These are phyloP conservation scores for Tribolium freemani DNA, from an alignment of 2,888 invertebrate species.

Conservation along the genomic window DNA sequence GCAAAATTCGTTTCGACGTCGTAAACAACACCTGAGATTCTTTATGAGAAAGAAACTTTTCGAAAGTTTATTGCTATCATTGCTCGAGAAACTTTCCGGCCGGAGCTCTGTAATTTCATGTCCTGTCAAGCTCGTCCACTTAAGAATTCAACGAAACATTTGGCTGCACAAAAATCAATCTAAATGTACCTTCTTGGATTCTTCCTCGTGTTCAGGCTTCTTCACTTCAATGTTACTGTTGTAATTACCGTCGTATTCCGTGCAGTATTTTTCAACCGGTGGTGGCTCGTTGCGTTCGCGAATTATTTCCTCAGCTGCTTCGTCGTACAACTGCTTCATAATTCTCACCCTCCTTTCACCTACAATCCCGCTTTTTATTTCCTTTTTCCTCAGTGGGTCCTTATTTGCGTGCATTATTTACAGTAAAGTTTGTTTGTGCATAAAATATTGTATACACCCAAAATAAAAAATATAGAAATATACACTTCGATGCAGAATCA, in stretches of 20 bases:
- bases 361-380: conserved; percentile 21
- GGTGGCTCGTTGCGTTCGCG: conserved; percentile 54
- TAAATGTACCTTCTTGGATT: conserved; percentile 47
- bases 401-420: too few relatives aligned
- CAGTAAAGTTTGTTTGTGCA: too few relatives aligned
- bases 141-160: conserved; percentile 2
- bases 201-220: conserved; percentile 53
- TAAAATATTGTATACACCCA: too few relatives aligned
- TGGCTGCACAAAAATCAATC: background rate
- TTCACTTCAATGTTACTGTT: conserved; percentile 45
- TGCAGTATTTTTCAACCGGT: conserved; percentile 60
- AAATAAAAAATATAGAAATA: too few relatives aligned
- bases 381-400: background rate
- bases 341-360: conserved; percentile 56
- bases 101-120: conserved; percentile 1
- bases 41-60: conserved; percentile 24
- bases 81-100: conserved; percentile 15
- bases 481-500: too few relatives aligned
- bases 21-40: conserved; percentile 38
- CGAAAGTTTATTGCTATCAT: conserved; percentile 31
- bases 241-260: conserved; percentile 61
- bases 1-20: conserved; percentile 25
- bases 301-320: conserved; percentile 59
- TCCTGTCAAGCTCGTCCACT: background rate
- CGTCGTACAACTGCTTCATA: conserved; percentile 55